Percentiles rank a stretch among this genome's conserved stretches.
Evolutionary conservation across 2,888 invertebrate species (phyloP).

Genomic region (Tupiocoris notatus): DNA sequence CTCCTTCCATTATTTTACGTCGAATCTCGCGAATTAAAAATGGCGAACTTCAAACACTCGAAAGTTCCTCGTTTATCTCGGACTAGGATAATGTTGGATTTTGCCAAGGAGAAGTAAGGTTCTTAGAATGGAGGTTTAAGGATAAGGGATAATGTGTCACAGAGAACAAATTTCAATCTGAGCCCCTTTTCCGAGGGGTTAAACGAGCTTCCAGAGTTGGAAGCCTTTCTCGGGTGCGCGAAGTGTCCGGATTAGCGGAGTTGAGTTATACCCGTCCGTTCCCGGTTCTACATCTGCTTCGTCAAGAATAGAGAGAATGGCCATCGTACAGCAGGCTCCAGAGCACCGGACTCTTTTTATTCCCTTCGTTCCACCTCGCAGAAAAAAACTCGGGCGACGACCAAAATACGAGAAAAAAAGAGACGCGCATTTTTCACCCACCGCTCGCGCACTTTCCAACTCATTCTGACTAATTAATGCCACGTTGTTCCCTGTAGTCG

Average conservation of each 20-base stretch:
- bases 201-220: background rate
- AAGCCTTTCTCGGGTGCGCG: background rate
- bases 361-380: background rate
- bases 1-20: no score
- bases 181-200: conserved; percentile 3
- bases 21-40: no score
- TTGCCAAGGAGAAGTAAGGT: background rate
- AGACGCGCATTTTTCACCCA: background rate
- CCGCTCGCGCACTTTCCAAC: background rate
- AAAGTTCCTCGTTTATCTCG: no score
- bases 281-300: background rate
- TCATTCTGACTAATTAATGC: background rate
- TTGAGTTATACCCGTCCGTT: background rate
- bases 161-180: conserved; percentile 37
- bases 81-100: background rate
- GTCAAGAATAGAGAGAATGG: background rate
- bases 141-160: conserved; percentile 21
- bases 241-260: background rate
- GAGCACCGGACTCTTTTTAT: background rate
- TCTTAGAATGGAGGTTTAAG: background rate
- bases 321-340: background rate
- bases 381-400: background rate
- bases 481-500: background rate
- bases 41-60: no score
- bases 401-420: no score